Base-by-base conservation (phyloP, 2,113 vertebrate genomes). In the Notechis scutatus region DNA sequence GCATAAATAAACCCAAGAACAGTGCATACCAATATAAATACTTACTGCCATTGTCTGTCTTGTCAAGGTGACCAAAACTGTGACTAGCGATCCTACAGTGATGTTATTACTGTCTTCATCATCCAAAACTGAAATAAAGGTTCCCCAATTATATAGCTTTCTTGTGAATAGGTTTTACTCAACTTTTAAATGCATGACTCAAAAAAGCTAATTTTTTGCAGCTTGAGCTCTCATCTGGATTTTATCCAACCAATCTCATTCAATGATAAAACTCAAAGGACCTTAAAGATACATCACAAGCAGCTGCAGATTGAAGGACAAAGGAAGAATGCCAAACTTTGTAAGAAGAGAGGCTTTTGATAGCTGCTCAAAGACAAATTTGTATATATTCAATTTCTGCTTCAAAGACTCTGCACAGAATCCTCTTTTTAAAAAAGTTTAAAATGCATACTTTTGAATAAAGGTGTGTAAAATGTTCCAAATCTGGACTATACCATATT, bases 101-200 rank as follows among this genome's bases (percentile, higher is more conserved):
- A 99, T 99, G 95, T 99, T 99, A 97, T 98, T 99, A 97, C 99
- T 99, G 95, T 99, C 99, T 97, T 99, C 99, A 95, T 99, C 99
- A 96, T 99, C 99, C 95, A 99, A 97, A 90, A 99, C 99, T 99
- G 93, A 94, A 0, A 52, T 1, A 55, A 94, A 92, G 86, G 59
- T 50, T 64, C 10, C 5, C 45, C 3, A 89, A 61, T 42, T 96
- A 94, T 87, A 52, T 87, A 42, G 8, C 85, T 85, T 52, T 3
- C 50, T 87, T 87, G 50, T 94, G 74, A 94, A 0, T 0, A 6
- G 95, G 45, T 54, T 87, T 54, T 92, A 90, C 20, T 87, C 85
- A 90, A 55, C 11, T 52, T 26, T 87, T 42, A 45, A 92, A 2
- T 88, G 50, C 18, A 94, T 92, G 87, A 24, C 93, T 57, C 11